Conservation (phyloP, 2,888 invertebrate species). For the Cordilura impudica region DNA sequence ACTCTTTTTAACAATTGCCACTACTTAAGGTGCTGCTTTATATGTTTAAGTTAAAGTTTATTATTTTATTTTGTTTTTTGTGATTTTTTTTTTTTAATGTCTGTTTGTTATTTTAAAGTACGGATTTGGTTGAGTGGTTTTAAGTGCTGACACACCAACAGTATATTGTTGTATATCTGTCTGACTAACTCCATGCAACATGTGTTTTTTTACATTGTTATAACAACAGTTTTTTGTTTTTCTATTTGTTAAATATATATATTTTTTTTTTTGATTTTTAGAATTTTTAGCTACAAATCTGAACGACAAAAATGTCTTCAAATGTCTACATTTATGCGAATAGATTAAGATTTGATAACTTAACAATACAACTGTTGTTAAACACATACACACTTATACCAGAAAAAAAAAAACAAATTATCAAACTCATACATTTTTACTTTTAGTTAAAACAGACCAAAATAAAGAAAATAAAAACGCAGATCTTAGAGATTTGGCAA, state of each 20-base stretch:
- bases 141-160: constrained; percentile 56
- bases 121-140: constrained; percentile 63
- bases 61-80: constrained; percentile 38
- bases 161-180: constrained; percentile 12
- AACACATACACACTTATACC: constrained; percentile 2
- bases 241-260: background rate
- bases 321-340: constrained; percentile 58
- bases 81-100: constrained; percentile 44
- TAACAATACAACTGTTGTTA: background rate
- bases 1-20: constrained; percentile 60
- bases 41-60: constrained; percentile 39
- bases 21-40: constrained; percentile 62
- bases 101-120: constrained; percentile 61
- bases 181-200: constrained; percentile 41
- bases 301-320: constrained; percentile 42
- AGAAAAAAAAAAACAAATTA: no score
- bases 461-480: background rate
- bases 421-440: constrained; percentile 6
- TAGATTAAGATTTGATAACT: constrained; percentile 59
- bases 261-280: no score
- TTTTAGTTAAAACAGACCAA: background rate
- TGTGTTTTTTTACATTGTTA: constrained; percentile 57
- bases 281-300: constrained; percentile 50
- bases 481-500: constrained; percentile 48
- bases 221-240: constrained; percentile 38